Percentiles rank a stretch among this genome's conserved stretches.
These are phyloP conservation scores for Phthorimaea operculella DNA, from an alignment of 1,140 invertebrate genomes.

Conservation along the genomic window DNA sequence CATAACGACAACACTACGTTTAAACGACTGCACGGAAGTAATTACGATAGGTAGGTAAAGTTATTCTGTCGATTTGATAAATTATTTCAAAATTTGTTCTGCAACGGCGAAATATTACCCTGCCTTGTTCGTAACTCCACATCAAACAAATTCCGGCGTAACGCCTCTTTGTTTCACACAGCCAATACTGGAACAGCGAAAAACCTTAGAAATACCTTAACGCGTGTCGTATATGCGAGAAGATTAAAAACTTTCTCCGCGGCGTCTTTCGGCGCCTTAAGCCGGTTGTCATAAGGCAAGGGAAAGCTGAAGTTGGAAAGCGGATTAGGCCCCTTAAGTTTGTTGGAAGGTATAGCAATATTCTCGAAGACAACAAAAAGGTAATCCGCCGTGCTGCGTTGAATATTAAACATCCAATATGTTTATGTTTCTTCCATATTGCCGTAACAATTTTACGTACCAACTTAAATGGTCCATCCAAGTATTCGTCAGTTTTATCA, in stretches of 20 bases:
- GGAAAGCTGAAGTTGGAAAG: slow-evolving; percentile 57
- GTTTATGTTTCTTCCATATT: slow-evolving; percentile 22
- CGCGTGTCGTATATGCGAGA: slow-evolving; percentile 26
- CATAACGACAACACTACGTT: too few relatives aligned
- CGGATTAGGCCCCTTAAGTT: slow-evolving; percentile 61
- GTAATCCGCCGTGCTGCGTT: slow-evolving; percentile 31
- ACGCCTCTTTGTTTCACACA: neutral
- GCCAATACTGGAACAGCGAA: too few relatives aligned
- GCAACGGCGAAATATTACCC: too few relatives aligned
- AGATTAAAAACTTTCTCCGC: slow-evolving; percentile 55
- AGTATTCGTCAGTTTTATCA: too few relatives aligned
- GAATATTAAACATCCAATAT: slow-evolving; percentile 38
- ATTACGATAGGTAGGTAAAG: too few relatives aligned
- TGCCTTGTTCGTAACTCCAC: neutral
- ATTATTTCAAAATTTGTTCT: too few relatives aligned
- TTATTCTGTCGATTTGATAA: too few relatives aligned
- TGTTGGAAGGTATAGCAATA: slow-evolving; percentile 57
- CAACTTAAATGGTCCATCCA: neutral
- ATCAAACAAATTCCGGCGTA: neutral
- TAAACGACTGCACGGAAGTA: too few relatives aligned
- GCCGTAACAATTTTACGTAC: neutral
- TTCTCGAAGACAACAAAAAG: slow-evolving; percentile 46
- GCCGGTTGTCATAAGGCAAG: slow-evolving; percentile 57
- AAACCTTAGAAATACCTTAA: neutral
- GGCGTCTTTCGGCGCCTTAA: slow-evolving; percentile 46